These are phyloP conservation scores for Eremobia ochroleuca DNA, from an alignment of 2,888 invertebrate species.

Conservation along the genomic window DNA sequence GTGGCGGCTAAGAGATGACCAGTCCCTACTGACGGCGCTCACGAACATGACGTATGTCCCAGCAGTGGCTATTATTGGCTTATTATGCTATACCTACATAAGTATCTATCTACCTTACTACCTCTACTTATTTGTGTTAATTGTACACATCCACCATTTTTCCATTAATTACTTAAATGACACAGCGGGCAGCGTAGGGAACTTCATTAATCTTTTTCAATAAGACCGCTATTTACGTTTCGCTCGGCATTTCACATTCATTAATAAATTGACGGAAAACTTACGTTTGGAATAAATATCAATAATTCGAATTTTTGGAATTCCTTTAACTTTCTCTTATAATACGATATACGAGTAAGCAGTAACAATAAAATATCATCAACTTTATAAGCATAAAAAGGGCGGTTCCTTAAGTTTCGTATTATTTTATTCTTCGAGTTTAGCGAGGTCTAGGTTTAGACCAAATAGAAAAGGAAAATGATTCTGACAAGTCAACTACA, in stretches of 20 bases:
- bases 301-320: neutral
- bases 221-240: neutral
- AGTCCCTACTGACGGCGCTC: too few relatives aligned
- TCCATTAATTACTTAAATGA: constrained; percentile 36
- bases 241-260: neutral
- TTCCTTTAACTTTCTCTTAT: neutral
- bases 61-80: neutral
- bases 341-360: too few relatives aligned
- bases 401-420: neutral
- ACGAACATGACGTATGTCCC: too few relatives aligned
- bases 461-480: neutral
- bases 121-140: neutral
- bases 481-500: neutral
- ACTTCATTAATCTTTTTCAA: constrained; percentile 24
- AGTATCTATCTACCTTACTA: neutral
- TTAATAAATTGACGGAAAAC: neutral
- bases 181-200: neutral
- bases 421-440: too few relatives aligned
- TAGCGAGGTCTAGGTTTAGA: neutral
- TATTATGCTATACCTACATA: neutral
- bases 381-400: neutral
- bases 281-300: neutral
- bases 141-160: constrained; percentile 9
- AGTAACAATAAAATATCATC: neutral
- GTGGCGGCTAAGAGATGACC: too few relatives aligned